Conservation (phyloP, 1,140 invertebrate species). For the Cecropterus lyciades region DNA sequence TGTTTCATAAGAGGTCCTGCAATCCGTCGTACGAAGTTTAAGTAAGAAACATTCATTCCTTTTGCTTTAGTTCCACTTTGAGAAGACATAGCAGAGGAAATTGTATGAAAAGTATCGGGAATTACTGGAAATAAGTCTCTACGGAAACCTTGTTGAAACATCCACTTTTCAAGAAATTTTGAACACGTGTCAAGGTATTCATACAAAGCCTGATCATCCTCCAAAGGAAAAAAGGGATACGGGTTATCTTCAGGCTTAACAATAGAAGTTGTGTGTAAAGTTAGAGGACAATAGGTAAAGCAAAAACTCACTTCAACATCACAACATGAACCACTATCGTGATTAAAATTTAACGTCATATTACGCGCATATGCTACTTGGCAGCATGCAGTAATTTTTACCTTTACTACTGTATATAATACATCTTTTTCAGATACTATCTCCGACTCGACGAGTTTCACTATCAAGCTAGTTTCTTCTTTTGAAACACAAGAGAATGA, state of each 20-base stretch:
- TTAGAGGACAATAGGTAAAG: slow-evolving; percentile 69
- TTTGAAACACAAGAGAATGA: slow-evolving; percentile 58
- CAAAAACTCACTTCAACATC: slow-evolving; percentile 70
- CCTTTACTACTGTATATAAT: slow-evolving; percentile 49
- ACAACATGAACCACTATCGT: slow-evolving; percentile 61
- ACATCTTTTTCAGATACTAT: slow-evolving; percentile 36
- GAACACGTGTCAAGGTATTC: slow-evolving; percentile 63
- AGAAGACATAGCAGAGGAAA: slow-evolving; percentile 57
- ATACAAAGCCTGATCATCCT: slow-evolving; percentile 51
- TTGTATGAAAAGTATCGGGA: slow-evolving; percentile 71
- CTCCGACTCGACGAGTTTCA: slow-evolving; percentile 52
- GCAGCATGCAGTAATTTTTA: slow-evolving; percentile 55
- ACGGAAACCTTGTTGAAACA: slow-evolving; percentile 77
- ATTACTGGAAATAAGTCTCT: slow-evolving; percentile 74
- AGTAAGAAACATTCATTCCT: slow-evolving; percentile 70
- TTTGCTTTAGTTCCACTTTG: slow-evolving; percentile 61
- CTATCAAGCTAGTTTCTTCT: slow-evolving; percentile 53
- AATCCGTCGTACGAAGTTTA: slow-evolving; percentile 71
- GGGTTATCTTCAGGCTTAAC: slow-evolving; percentile 57
- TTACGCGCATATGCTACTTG: slow-evolving; percentile 46
- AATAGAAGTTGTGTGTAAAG: slow-evolving; percentile 58
- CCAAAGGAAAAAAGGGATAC: slow-evolving; percentile 69
- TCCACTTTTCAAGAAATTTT: slow-evolving; percentile 73
- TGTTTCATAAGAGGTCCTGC: slow-evolving; percentile 73
- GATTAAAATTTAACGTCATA: slow-evolving; percentile 55